A percentile compares a stretch with the other conserved stretches of the same genome.
phyloP scores from a whole-genome alignment of 2,797 vertebrate species.

The Molossus alvarezi region DNA sequence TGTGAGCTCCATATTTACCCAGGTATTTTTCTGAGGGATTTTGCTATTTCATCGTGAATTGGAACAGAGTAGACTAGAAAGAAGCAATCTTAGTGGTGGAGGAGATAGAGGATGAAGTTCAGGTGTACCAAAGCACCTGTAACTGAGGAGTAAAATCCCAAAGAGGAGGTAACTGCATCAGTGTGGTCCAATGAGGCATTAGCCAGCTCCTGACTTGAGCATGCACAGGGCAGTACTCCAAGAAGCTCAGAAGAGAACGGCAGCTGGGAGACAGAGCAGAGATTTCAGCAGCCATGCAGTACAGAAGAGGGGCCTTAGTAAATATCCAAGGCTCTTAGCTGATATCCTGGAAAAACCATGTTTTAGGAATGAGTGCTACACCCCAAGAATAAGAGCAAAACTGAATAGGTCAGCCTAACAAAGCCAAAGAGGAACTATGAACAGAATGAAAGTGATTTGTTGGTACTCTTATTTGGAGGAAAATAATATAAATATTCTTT shows the following conservation, averaged over 20 bases:
- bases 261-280: neutral
- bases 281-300: neutral
- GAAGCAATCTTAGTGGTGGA: neutral
- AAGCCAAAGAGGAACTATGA: neutral
- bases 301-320: neutral
- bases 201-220: neutral
- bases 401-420: neutral
- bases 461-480: neutral
- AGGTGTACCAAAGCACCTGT: too few relatives aligned
- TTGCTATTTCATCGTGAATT: neutral
- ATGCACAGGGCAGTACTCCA: too few relatives aligned
- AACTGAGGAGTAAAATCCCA: neutral
- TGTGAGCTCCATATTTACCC: fast-evolving
- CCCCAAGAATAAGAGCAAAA: neutral
- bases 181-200: neutral
- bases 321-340: neutral
- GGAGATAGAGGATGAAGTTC: neutral
- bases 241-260: neutral
- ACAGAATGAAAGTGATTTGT: neutral
- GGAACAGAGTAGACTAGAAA: neutral
- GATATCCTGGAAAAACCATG: neutral
- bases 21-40: neutral
- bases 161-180: neutral
- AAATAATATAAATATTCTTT: neutral
- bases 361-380: neutral